A percentile compares a stretch with the other conserved stretches of the same genome.
Evolutionary conservation across 2,797 vertebrate species (phyloP).

Genomic region (Spinus olivaceus): DNA sequence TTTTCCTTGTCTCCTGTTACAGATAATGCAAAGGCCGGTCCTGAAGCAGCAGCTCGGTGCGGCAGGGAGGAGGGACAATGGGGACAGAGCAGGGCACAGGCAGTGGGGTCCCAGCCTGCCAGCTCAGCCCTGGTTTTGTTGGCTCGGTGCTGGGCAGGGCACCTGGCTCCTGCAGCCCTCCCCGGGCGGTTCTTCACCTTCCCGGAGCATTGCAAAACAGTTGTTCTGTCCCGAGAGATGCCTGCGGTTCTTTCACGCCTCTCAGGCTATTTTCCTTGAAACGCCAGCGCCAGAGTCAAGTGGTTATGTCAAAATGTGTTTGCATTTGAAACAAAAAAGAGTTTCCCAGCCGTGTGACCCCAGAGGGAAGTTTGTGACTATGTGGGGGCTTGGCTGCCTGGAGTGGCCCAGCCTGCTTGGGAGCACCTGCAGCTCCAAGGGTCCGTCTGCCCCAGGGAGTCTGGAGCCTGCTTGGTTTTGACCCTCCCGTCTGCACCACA

Average conservation of each 20-base stretch:
- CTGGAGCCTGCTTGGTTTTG: neutral
- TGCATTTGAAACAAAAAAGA: neutral
- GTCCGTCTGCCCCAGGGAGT: rapidly evolving
- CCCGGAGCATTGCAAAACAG: neutral
- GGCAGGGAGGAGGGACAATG: rapidly evolving
- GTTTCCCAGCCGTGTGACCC: neutral
- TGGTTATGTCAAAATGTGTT: neutral
- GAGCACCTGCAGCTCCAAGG: neutral
- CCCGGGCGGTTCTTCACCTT: neutral
- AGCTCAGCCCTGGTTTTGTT: rapidly evolving
- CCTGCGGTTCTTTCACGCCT: neutral
- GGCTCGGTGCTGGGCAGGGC: neutral
- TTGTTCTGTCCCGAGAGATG: neutral
- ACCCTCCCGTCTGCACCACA: rapidly evolving
- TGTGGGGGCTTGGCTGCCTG: neutral
- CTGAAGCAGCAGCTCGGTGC: rapidly evolving
- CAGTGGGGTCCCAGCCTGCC: rapidly evolving
- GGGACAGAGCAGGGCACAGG: neutral
- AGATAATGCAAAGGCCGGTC: neutral
- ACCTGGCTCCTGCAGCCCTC: neutral
- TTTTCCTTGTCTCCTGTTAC: neutral
- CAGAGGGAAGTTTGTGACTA: neutral
- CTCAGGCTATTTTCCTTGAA: neutral
- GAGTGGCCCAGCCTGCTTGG: neutral
- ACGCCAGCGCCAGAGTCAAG: neutral